Percentiles rank a stretch among this genome's conserved stretches.
Evolutionary conservation across 2,113 vertebrate genomes (phyloP).

Genomic region (Pongo abelii): DNA sequence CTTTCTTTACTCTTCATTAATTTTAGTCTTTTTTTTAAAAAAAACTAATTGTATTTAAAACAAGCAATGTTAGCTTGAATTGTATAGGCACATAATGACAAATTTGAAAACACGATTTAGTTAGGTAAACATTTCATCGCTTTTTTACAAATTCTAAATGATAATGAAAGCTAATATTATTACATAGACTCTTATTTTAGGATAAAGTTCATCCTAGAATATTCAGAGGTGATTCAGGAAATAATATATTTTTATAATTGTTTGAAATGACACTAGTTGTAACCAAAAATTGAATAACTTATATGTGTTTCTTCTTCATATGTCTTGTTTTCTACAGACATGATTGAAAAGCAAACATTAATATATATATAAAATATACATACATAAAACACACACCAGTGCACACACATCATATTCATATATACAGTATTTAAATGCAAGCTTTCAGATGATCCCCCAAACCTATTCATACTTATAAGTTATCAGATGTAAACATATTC

Average conservation of each 20-base stretch:
- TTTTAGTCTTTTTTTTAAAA: background rate
- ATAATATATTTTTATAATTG: background rate
- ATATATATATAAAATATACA: background rate
- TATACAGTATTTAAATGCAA: background rate
- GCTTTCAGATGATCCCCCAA: background rate
- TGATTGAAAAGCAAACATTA: background rate
- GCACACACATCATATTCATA: background rate
- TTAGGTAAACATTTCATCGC: background rate
- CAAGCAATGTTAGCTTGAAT: background rate
- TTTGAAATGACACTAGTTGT: background rate
- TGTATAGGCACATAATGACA: background rate
- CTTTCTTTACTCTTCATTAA: constrained; percentile 10
- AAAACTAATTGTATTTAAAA: background rate
- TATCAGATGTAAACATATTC: background rate
- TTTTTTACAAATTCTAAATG: background rate
- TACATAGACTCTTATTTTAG: background rate
- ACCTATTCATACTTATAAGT: background rate
- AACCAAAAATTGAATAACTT: background rate
- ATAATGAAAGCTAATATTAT: background rate
- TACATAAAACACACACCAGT: background rate
- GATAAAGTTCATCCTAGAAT: background rate
- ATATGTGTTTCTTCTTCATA: background rate
- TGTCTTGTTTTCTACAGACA: background rate
- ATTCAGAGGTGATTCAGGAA: background rate
- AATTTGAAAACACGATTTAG: background rate